phyloP scores from a whole-genome alignment of 30 jellyfish, hydroid and myxozoan genomes.

The Aurelia aurita region DNA sequence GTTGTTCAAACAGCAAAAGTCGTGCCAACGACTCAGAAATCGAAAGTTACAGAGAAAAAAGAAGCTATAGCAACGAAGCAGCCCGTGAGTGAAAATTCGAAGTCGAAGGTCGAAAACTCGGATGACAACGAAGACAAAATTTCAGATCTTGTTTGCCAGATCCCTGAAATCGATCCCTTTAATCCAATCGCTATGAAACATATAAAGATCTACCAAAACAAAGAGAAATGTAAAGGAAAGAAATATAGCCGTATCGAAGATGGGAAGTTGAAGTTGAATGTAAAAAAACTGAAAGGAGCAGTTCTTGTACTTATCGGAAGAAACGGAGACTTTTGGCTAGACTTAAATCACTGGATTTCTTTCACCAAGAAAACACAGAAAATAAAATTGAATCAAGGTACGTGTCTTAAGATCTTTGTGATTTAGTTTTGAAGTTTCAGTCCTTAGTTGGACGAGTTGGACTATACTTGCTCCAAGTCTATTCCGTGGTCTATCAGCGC shows the following conservation, averaged over 20 bases:
- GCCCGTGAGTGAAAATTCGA: too few relatives aligned
- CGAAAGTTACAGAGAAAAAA: too few relatives aligned
- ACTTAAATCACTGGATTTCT: constrained; percentile 14
- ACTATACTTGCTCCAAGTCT: too few relatives aligned
- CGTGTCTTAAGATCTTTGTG: too few relatives aligned
- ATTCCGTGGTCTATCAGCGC: too few relatives aligned
- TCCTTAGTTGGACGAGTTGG: too few relatives aligned
- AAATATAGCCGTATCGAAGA: constrained; percentile 6
- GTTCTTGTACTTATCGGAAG: constrained; percentile 2
- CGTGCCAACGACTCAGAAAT: too few relatives aligned
- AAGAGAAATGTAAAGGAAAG: constrained; percentile 4
- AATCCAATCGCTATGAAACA: constrained; percentile 23
- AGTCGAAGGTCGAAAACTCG: not conserved
- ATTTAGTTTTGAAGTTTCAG: too few relatives aligned
- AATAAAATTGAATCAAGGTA: constrained; percentile 1
- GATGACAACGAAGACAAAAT: too few relatives aligned
- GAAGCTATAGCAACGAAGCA: too few relatives aligned
- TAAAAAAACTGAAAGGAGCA: constrained; percentile 16
- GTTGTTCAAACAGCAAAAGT: too few relatives aligned
- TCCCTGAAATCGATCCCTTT: constrained; percentile 36
- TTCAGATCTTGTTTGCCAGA: constrained; percentile 22
- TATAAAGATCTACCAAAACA: not conserved
- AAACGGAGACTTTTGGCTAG: constrained; percentile 30
- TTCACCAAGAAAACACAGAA: constrained; percentile 8
- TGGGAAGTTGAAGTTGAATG: constrained; percentile 15